Evolutionary conservation across 2,113 vertebrate genomes (phyloP), one percentile per base, ranked within the genome.

Genomic region (Seriola aureovittata): DNA sequence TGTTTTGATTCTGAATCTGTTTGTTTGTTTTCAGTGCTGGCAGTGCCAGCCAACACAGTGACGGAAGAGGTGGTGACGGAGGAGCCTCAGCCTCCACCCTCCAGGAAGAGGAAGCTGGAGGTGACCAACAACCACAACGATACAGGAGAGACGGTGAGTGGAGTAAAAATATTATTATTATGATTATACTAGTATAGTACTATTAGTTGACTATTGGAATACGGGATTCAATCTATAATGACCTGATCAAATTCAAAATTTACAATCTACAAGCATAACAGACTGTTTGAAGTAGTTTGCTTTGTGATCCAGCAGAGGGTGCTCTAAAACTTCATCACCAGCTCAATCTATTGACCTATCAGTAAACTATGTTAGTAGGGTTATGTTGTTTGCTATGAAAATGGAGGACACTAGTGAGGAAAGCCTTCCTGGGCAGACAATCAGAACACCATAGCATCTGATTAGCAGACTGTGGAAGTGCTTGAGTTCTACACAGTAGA

Each of bases 11-110:
- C 21, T 21, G 14, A 40, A 1, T 36, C 10, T 59, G 50, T n/a
- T 13, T 23, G 50, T 79, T 25, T 57, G n/a, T 19, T 36, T 52
- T 19, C 81, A 98, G 97, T 97, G 94, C 82, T 98, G 46, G 96
- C 96, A 8, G 94, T 97, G 36, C 96, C 96, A 40, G 94, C 96
- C 72, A 96, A 95, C 86, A 96, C 96, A 7, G 94, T 96, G 64
- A 93, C 96, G 23, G 96, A 96, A 85, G 97, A 97, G 78, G 86
- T 95, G 38, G 71, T 96, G 44, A 81, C 88, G 1, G 95, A 95
- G 65, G 96, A 95, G 12, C 78, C 66, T 0, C 95, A 95, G 58
- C 74, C 93, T 16, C 95, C 90, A 0, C 88, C 94, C 2, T 89
- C 92, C 71, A 96, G 96, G 91, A 97, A 95, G 89, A 93, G 91